Evolutionary conservation across 2,888 invertebrate genomes (phyloP), one percentile per base, ranked within the genome.

Genomic region (Drosophila aldrichi): DNA sequence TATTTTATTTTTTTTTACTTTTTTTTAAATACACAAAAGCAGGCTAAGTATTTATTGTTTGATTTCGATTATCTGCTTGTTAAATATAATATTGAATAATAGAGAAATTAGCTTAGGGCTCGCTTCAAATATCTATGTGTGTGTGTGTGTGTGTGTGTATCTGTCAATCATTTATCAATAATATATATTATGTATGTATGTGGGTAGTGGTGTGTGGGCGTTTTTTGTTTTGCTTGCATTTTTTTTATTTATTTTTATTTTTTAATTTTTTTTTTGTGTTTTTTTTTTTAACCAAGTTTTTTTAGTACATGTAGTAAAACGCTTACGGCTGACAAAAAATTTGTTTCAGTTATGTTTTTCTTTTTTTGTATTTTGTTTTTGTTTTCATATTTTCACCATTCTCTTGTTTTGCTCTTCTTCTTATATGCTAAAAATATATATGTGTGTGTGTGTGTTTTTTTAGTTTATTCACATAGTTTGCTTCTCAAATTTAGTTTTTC

Each of bases 381-480:
- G 9, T 29, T 70, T 54, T 34, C 18, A 34, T 51, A 34, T 51
- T 49, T 49, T 32, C 49, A 51, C 51, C 32, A 51, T 54, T 40
- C 38, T 52, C 52, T 22, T 52, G 22, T 52, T 36, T 22, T 52
- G 32, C 51, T 51, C 29, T 51, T 12, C 10, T 51, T 52, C 55
- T 56, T 78, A 78, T 51, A 76, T 74, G 74, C 77, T 77, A 77
- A 63, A 77, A 66, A 70, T 78, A 69, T 77, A 70, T 74, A 34
- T 64, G 6, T 25, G 25, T 25, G 25, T 25, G 25, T 3, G 22
- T 25, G 25, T 63, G 18, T 20, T 18, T 20, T 20, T 43, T 6
- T 54, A 49, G 64, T 71, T 71, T 43, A 40, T 51, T 55, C 34
- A 68, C 43, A 34, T 54, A 40, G 36, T 54, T 54, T 60, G 54